A percentile compares a stretch with the other conserved stretches of the same genome.
phyloP scores from a whole-genome alignment of 2,797 vertebrate genomes.

The Sebastiscus albofasciatus region DNA sequence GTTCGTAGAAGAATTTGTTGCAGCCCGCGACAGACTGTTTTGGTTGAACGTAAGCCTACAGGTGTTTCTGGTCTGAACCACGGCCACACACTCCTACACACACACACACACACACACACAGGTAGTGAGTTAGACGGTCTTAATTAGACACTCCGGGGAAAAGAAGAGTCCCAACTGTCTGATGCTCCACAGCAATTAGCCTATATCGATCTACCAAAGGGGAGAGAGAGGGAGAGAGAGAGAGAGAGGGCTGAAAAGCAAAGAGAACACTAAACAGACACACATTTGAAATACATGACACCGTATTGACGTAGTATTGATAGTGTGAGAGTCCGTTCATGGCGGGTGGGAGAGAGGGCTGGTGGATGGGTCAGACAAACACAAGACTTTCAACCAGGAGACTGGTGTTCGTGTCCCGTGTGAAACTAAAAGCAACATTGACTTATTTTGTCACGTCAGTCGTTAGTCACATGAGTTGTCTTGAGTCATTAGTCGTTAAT shows the following conservation, averaged over 20 bases:
- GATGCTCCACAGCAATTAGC: conserved; percentile 58
- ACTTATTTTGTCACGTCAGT: too few species aligned
- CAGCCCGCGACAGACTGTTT: neutral
- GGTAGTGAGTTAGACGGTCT: conserved; percentile 28
- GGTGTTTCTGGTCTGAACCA: conserved; percentile 13
- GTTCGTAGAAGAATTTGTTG: neutral
- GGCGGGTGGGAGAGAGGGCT: too few species aligned
- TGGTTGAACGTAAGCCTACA: neutral
- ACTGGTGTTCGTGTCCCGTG: too few species aligned
- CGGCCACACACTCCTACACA: neutral
- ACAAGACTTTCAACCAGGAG: too few species aligned
- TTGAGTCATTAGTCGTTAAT: too few species aligned
- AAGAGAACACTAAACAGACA: neutral
- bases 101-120: neutral
- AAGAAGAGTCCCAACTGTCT: conserved; percentile 45
- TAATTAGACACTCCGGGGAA: conserved; percentile 61
- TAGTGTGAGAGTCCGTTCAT: too few species aligned
- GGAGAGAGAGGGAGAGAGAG: neutral
- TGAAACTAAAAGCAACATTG: too few species aligned
- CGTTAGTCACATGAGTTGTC: too few species aligned
- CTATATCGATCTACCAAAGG: conserved; percentile 52
- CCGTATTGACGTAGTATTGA: too few species aligned
- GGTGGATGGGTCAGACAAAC: too few species aligned
- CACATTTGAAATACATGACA: neutral
- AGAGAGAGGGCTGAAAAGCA: neutral